Evolutionary conservation across 1,140 invertebrate genomes (phyloP), one percentile per base, ranked within the genome.

Genomic region (Patella vulgata): DNA sequence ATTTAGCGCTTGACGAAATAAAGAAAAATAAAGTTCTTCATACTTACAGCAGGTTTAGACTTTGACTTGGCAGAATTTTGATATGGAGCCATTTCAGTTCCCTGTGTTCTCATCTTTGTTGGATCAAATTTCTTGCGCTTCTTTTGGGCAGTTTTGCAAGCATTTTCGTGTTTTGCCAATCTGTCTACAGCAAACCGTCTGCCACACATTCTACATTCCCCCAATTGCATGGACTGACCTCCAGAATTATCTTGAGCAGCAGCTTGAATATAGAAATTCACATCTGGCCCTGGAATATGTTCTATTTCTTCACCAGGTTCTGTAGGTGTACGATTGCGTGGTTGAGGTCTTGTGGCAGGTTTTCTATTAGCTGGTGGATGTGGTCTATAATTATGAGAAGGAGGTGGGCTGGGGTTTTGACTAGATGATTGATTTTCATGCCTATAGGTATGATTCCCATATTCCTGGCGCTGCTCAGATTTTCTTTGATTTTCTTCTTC

Each of bases 21-120:
- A n/a, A n/a, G n/a, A n/a, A n/a, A n/a, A n/a, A n/a, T n/a, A n/a
- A n/a, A n/a, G n/a, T n/a, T n/a, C n/a, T n/a, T n/a, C n/a, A n/a
- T n/a, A n/a, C n/a, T n/a, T n/a, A n/a, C n/a, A n/a, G n/a, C n/a
- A n/a, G n/a, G n/a, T n/a, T n/a, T n/a, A 14, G 62, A 59, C 21
- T 59, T 57, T 23, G 33, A 48, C 39, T 66, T 27, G 30, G 21
- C 33, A 11, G 31, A 39, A 28, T 63, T 60, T 4, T 47, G 85
- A 79, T 90, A 96, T 56, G 88, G 86, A 73, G 95, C 94, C 23
- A 92, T 88, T 72, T 97, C 95, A 0, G 95, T 97, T 25, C 95
- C 95, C 82, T 89, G 85, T 8, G 94, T 87, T 44, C 95, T 86
- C 77, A 92, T 92, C 80, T 93, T 93, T 4, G 90, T 87, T 12